Conservation (phyloP, 2,888 invertebrate genomes). For the Ganaspis brasiliensis region DNA sequence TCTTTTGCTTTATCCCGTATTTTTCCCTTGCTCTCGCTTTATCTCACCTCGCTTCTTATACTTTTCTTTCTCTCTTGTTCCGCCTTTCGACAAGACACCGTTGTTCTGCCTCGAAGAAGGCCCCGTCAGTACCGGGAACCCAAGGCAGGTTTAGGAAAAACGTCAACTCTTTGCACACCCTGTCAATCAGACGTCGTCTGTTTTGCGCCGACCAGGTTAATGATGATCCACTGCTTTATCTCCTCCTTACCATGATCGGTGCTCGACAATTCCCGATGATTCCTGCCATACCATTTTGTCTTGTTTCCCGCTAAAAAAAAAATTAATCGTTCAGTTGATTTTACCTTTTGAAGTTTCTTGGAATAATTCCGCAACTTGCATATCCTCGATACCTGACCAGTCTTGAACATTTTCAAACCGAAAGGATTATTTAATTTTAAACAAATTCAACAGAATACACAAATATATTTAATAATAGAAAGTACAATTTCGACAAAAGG, state of each 20-base stretch:
- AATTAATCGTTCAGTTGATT: too few species aligned
- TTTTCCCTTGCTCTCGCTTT: slow-evolving; percentile 27
- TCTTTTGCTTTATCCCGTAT: slow-evolving; percentile 20
- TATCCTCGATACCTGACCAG: too few species aligned
- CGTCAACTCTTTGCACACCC: slow-evolving; percentile 76
- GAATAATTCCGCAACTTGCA: too few species aligned
- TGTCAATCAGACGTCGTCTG: slow-evolving; percentile 78
- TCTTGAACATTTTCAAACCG: too few species aligned
- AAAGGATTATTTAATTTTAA: too few species aligned
- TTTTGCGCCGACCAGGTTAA: slow-evolving; percentile 76
- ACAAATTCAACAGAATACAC: too few species aligned
- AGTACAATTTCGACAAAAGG: neutral
- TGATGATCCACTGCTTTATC: slow-evolving; percentile 79
- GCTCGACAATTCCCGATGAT: slow-evolving; percentile 22
- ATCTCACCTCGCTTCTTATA: slow-evolving; percentile 45
- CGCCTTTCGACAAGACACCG: slow-evolving; percentile 56
- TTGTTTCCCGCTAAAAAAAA: neutral
- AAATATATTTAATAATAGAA: neutral
- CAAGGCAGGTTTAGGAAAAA: slow-evolving; percentile 76
- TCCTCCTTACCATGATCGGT: slow-evolving; percentile 58
- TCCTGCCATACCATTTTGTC: slow-evolving; percentile 31
- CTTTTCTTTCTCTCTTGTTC: slow-evolving; percentile 35
- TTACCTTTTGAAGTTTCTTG: too few species aligned
- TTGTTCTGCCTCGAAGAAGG: slow-evolving; percentile 62
- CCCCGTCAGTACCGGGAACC: slow-evolving; percentile 73